Base-by-base conservation (phyloP, 2,113 vertebrate genomes). In the Carettochelys insculpta region DNA sequence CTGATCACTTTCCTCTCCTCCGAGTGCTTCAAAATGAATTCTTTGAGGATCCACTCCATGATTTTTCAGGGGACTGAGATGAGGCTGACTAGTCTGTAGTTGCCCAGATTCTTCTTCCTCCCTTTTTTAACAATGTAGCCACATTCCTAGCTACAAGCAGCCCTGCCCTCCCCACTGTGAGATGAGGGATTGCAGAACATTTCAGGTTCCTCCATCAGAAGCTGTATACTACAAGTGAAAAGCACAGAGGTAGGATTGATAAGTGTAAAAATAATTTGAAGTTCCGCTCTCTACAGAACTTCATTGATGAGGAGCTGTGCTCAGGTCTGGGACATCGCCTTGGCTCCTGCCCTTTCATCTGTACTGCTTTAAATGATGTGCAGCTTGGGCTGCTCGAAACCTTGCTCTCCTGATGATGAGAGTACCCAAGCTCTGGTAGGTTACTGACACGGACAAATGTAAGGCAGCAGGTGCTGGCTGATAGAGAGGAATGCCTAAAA, bases 341-440 rank as follows among this genome's bases (percentile, higher is more conserved):
- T 0, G 8, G 38, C 51, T 76, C 13, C 24, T 71, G 19, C 22
- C 53, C 41, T 0, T 34, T 54, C 24, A 2, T 4, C 27, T 22
- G 0, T 19, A 52, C 11, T 1, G 25, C 11, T 56, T n/a, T 34
- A 52, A 5, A 80, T 80, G 68, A 54, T 16, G 4, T 54, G n/a
- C 24, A 27, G 2, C 3, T 9, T 1, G n/a, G 71, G 3, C 56
- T 68, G 3, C 5, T 5, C 24, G 27, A 52, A 51, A 31, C 54
- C 25, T 77, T 34, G 0, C 10, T 77, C 13, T 71, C 52, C 5
- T 6, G 61, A 68, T 38, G 17, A 68, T 68, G 34, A 68, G 56
- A 61, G 8, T 27, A 1, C 4, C 73, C 4, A 0, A 4, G 75
- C 5, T 13, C n/a, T 50, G 82, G 1, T 22, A 24, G 58, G 6